Conservation (phyloP, 2,797 vertebrate genomes). For the Denticeps clupeoides region DNA sequence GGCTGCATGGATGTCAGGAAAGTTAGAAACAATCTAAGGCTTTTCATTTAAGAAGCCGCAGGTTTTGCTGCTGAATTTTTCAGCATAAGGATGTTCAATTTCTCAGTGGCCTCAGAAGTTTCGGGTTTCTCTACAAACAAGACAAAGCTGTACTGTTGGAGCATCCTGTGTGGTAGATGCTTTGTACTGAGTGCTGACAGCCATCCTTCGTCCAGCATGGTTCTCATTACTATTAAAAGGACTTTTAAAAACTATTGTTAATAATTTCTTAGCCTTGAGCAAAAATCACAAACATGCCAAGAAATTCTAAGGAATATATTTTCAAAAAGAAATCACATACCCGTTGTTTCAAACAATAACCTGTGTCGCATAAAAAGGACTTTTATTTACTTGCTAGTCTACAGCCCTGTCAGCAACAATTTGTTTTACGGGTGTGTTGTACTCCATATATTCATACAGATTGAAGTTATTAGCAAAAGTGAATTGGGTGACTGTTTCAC, state of each 20-base stretch:
- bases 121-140: slow-evolving; percentile 6
- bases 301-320: not conserved
- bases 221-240: slow-evolving; percentile 4
- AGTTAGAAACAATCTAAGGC: no score
- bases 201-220: slow-evolving; percentile 12
- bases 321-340: slow-evolving; percentile 4
- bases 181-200: slow-evolving; percentile 1
- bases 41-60: not conserved
- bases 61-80: not conserved
- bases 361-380: not conserved
- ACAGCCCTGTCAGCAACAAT: not conserved
- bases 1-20: slow-evolving; percentile 22
- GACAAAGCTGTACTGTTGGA: slow-evolving; percentile 1
- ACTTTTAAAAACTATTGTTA: not conserved
- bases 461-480: not conserved
- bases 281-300: not conserved
- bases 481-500: not conserved
- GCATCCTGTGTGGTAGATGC: slow-evolving; percentile 4
- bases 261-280: not conserved
- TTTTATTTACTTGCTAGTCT: not conserved
- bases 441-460: not conserved
- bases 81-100: not conserved
- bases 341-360: not conserved
- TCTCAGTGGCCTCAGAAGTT: not conserved
- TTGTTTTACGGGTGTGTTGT: not conserved